A percentile compares a stretch with the other conserved stretches of the same genome.
phyloP scores from a whole-genome alignment of 2,888 invertebrate species.

The Drosophila birchii region DNA sequence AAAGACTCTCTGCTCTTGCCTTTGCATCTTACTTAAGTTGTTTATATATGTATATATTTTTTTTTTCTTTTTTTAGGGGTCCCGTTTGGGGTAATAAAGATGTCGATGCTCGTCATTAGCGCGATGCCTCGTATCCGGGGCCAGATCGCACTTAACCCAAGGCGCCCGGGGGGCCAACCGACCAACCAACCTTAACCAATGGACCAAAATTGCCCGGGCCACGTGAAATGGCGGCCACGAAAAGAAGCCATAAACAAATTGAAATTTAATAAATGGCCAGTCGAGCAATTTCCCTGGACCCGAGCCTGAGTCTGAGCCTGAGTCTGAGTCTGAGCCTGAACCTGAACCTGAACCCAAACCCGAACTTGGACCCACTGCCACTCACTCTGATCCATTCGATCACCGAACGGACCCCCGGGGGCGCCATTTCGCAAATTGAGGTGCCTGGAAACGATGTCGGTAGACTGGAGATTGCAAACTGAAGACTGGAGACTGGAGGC shows the following conservation, averaged over 20 bases:
- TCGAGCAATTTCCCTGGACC: constrained; percentile 41
- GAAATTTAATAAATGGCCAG: constrained; percentile 57
- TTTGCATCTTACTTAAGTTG: neutral
- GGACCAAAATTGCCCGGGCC: constrained; percentile 20
- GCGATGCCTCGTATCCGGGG: constrained; percentile 21
- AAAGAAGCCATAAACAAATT: constrained; percentile 55
- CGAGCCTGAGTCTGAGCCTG: neutral
- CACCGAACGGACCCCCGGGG: constrained; percentile 31
- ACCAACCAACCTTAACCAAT: neutral
- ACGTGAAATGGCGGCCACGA: constrained; percentile 46
- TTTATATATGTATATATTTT: neutral
- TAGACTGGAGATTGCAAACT: neutral
- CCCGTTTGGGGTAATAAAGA: constrained; percentile 45
- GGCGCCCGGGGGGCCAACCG: constrained; percentile 15
- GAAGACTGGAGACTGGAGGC: neutral
- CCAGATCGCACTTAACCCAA: constrained; percentile 48
- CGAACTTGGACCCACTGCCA: constrained; percentile 8
- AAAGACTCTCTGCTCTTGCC: constrained; percentile 18
- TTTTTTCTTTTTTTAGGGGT: neutral
- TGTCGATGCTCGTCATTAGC: constrained; percentile 49
- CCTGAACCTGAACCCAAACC: constrained; percentile 5
- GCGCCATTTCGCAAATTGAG: constrained; percentile 37
- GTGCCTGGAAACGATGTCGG: constrained; percentile 27
- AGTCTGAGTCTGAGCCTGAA: neutral
- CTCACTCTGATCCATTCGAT: constrained; percentile 39